These are phyloP conservation scores for Sesia apiformis DNA, from an alignment of 2,888 invertebrate genomes.

Conservation along the genomic window DNA sequence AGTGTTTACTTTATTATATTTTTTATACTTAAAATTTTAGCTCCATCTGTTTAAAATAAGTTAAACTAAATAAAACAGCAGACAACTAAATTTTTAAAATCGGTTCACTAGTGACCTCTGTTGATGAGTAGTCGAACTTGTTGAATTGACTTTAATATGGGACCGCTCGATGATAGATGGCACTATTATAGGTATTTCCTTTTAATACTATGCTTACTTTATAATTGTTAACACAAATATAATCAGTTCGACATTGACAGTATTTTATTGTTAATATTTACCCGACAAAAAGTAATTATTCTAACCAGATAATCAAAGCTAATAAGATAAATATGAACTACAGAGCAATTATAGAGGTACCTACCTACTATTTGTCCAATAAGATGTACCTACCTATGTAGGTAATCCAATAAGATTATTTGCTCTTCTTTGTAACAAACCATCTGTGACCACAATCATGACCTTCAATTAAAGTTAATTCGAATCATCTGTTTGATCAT, in stretches of 20 bases:
- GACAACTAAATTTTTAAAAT: constrained; percentile 33
- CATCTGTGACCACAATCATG: constrained; percentile 34
- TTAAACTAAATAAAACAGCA: constrained; percentile 43
- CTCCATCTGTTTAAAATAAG: constrained; percentile 47
- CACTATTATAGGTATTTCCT: constrained; percentile 8
- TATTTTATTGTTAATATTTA: too few species aligned
- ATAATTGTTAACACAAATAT: too few species aligned
- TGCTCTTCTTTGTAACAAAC: constrained; percentile 19
- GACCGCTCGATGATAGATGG: constrained; percentile 45
- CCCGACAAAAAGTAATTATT: too few species aligned
- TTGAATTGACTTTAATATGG: not conserved
- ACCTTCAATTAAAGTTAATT: constrained; percentile 26
- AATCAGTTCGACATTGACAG: too few species aligned
- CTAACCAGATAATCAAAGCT: too few species aligned
- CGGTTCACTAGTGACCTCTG: constrained; percentile 48
- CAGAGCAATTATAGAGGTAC: too few species aligned
- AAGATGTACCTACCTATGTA: not conserved
- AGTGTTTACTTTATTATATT: too few species aligned
- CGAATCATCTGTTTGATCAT: constrained; percentile 23
- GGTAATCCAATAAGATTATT: constrained; percentile 26
- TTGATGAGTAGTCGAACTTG: constrained; percentile 38
- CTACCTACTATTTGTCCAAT: too few species aligned
- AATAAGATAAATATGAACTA: too few species aligned
- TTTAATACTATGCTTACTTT: too few species aligned
- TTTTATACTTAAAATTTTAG: constrained; percentile 10